Percentiles rank a stretch among this genome's conserved stretches.
These are phyloP conservation scores for Odobenus rosmarus DNA, from an alignment of 2,113 vertebrate species.

Conservation along the genomic window DNA sequence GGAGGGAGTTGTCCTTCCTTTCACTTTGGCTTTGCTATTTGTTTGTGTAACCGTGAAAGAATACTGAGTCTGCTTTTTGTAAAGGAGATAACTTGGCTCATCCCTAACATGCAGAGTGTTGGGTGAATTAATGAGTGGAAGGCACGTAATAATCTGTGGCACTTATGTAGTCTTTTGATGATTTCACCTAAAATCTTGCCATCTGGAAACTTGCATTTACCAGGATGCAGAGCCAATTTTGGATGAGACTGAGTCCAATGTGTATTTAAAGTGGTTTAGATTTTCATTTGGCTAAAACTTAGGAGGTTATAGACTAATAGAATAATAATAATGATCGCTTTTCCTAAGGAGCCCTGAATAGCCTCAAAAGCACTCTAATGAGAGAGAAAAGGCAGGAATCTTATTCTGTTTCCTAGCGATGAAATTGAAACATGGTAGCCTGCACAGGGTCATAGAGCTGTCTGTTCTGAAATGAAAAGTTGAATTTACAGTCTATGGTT, in stretches of 20 bases:
- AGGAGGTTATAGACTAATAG: constrained; percentile 57
- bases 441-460: not conserved
- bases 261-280: constrained; percentile 62
- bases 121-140: constrained; percentile 41
- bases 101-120: not conserved
- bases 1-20: not conserved
- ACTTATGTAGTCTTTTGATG: constrained; percentile 52
- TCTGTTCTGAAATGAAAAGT: not conserved
- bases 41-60: constrained; percentile 47
- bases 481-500: not conserved
- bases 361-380: not conserved
- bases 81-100: constrained; percentile 49
- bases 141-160: not conserved
- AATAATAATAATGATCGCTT: constrained; percentile 57
- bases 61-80: constrained; percentile 59
- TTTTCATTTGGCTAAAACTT: constrained; percentile 68
- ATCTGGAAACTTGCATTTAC: constrained; percentile 69
- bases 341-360: constrained; percentile 7
- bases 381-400: not conserved
- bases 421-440: not conserved
- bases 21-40: constrained; percentile 8
- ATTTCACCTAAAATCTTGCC: constrained; percentile 68
- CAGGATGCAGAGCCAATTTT: constrained; percentile 47
- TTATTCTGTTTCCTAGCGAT: not conserved
- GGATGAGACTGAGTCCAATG: constrained; percentile 19